A percentile compares a stretch with the other conserved stretches of the same genome.
phyloP scores from a whole-genome alignment of 2,797 vertebrate genomes.

The Parauchenoglanis punctatus region DNA sequence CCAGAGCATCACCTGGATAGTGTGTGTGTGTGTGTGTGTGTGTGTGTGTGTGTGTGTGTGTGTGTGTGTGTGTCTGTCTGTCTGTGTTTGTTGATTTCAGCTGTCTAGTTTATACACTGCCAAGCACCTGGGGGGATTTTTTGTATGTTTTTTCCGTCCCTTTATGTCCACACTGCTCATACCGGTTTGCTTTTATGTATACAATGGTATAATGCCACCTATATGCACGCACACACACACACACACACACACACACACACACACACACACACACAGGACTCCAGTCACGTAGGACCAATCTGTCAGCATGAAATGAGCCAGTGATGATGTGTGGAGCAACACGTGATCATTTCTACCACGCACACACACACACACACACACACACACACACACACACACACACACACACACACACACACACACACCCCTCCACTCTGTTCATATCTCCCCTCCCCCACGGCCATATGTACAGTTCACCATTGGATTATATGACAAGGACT shows the following conservation, averaged over 20 bases:
- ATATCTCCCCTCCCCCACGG: background rate
- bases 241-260: constrained; percentile 51
- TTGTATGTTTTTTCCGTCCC: constrained; percentile 53
- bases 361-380: background rate
- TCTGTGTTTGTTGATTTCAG: constrained; percentile 77
- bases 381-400: background rate
- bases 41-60: constrained; percentile 68
- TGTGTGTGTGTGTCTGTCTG: constrained; percentile 69
- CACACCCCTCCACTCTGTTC: background rate
- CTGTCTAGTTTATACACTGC: constrained; percentile 81
- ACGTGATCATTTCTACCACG: constrained; percentile 8
- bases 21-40: constrained; percentile 25
- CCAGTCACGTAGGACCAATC: constrained; percentile 45
- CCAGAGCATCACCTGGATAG: constrained; percentile 59
- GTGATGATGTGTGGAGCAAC: constrained; percentile 46
- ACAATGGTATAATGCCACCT: constrained; percentile 28
- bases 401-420: background rate
- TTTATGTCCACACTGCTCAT: constrained; percentile 64
- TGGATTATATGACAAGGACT: constrained; percentile 10
- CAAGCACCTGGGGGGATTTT: constrained; percentile 75
- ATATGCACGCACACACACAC: constrained; percentile 35
- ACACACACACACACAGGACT: constrained; percentile 53
- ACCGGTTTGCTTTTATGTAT: constrained; percentile 63
- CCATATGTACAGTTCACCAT: constrained; percentile 22
- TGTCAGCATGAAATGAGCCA: constrained; percentile 51